Percentiles rank a stretch among this genome's conserved stretches.
These are phyloP conservation scores for Acipenser oxyrinchus DNA, from an alignment of 2,797 vertebrate genomes.

Conservation along the genomic window DNA sequence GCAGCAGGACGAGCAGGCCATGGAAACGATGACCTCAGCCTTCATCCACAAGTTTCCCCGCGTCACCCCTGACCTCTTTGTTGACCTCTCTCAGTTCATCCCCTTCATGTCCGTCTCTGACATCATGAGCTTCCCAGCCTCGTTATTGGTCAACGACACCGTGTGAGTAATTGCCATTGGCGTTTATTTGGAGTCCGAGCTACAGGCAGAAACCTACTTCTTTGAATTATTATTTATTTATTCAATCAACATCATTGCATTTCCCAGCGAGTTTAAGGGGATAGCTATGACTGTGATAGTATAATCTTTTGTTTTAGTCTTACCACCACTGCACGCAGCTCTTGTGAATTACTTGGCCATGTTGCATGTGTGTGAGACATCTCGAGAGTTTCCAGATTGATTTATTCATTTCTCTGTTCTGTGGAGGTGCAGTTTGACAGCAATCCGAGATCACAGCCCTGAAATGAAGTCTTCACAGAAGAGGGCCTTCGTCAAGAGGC, in stretches of 20 bases:
- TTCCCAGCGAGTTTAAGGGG: too few species aligned
- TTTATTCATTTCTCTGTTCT: background rate
- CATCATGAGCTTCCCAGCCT: constrained; percentile 75
- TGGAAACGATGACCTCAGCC: constrained; percentile 77
- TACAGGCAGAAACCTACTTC: too few species aligned
- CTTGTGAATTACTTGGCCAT: too few species aligned
- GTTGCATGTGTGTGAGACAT: too few species aligned
- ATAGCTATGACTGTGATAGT: too few species aligned
- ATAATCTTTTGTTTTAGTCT: too few species aligned
- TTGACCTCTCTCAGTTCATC: constrained; percentile 81
- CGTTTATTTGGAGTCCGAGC: background rate
- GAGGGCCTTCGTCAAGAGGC: constrained; percentile 71
- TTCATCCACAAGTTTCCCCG: constrained; percentile 74
- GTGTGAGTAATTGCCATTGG: constrained; percentile 61
- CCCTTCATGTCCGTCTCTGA: constrained; percentile 83
- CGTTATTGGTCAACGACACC: constrained; percentile 75
- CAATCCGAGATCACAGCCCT: constrained; percentile 73
- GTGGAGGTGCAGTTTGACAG: constrained; percentile 57
- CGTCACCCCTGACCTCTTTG: constrained; percentile 79
- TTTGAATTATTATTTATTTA: too few species aligned
- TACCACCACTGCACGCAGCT: too few species aligned
- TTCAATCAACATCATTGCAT: too few species aligned
- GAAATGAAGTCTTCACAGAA: constrained; percentile 76
- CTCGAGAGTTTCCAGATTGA: too few species aligned
- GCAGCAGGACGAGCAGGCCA: constrained; percentile 64